Base-by-base conservation (phyloP, 1,140 invertebrate genomes). In the Ceratosolen solmsi region DNA sequence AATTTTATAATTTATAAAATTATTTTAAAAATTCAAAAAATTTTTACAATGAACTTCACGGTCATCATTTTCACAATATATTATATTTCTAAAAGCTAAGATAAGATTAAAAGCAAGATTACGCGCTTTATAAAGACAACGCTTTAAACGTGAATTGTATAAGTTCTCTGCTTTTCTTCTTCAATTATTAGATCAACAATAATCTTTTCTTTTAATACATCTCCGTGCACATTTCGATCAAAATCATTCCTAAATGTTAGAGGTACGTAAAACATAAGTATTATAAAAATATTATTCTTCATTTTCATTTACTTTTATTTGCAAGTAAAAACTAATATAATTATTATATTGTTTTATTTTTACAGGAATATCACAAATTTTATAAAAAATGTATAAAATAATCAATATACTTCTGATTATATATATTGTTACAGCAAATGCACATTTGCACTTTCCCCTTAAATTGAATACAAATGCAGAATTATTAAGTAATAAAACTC, bases 41-140 rank as follows among this genome's bases (percentile, higher is more conserved):
- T 36, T 49, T n/a, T 46, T 36, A 72, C n/a, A 80, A 68, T 36
- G 1, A 2, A 49, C 56, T 80, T 82, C 9, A 30, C 82, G 83
- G 82, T 80, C 58, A 70, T 83, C 81, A 82, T 75, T 54, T 60
- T 56, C 63, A 79, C 20, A 73, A 77, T 80, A 49, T 72, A 30
- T 20, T 56, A 73, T 65, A 81, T 84, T 74, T 41, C 63, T 78
- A 46, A 81, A 49, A 56, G 56, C n/a, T 78, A 15, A 65, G 81
- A 82, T 82, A 79, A 82, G 81, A 82, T 82, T 78, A 82, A 41
- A 78, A 75, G 51, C 2, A 27, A 70, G 80, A 71, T 84, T 86
- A 87, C 82, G 74, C 13, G 7, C 51, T 13, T 54, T 63, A 49
- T 77, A 74, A 68, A 78, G 49, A 7, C 33, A 84, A 74, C 0